Percentiles rank a stretch among this genome's conserved stretches.
phyloP scores from a whole-genome alignment of 2,797 vertebrate genomes.

The Enteromius unitaeniatus region DNA sequence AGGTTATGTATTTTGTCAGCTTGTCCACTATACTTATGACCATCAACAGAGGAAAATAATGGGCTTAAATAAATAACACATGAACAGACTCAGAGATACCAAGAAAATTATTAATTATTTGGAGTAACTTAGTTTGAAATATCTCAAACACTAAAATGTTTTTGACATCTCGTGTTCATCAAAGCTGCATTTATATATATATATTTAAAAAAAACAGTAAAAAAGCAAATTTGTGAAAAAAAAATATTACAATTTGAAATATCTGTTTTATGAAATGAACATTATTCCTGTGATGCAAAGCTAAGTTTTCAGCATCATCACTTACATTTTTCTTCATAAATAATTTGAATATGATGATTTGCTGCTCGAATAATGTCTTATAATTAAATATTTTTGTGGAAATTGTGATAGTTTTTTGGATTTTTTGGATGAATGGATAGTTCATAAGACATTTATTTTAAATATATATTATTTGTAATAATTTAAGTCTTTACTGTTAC shows the following conservation, averaged over 20 bases:
- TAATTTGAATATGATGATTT: not conserved
- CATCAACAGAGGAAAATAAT: not conserved
- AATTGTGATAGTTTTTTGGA: not conserved
- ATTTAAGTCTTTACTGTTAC: not conserved
- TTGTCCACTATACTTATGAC: not conserved
- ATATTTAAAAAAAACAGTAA: too few relatives aligned
- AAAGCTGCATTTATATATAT: not conserved
- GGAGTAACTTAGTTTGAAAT: not conserved
- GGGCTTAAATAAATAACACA: not conserved
- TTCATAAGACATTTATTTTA: not conserved
- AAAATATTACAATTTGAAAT: not conserved
- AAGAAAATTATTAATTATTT: not conserved
- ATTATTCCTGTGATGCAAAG: not conserved
- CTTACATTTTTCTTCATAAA: not conserved
- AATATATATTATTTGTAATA: not conserved
- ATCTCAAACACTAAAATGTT: not conserved
- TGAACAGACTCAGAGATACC: not conserved
- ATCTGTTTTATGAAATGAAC: not conserved
- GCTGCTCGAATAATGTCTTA: not conserved
- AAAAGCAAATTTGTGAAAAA: not conserved
- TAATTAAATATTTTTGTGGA: not conserved
- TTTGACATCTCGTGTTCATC: not conserved
- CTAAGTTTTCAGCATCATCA: not conserved
- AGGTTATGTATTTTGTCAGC: not conserved
- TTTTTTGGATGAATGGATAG: not conserved